Percentiles rank a stretch among this genome's conserved stretches.
Evolutionary conservation across 2,113 vertebrate species (phyloP).

Genomic region (Saiga tatarica): DNA sequence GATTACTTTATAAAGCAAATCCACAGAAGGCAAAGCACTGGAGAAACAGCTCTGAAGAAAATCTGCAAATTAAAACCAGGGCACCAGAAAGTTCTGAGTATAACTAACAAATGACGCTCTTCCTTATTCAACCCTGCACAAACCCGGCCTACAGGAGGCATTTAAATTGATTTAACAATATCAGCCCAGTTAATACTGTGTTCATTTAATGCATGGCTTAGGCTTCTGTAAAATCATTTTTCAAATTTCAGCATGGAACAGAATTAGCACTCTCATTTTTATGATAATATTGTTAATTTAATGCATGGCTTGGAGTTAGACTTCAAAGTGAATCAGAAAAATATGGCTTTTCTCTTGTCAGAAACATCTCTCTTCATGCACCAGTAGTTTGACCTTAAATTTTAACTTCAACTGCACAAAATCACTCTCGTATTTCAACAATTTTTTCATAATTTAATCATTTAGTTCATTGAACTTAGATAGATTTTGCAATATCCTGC

Average conservation of each 20-base stretch:
- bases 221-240: constrained; percentile 71
- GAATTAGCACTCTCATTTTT: constrained; percentile 81
- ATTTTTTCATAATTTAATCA: constrained; percentile 73
- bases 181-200: constrained; percentile 54
- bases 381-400: constrained; percentile 74
- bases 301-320: constrained; percentile 86
- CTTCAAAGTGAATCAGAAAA: constrained; percentile 85
- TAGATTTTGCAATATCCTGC: constrained; percentile 65
- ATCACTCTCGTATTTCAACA: constrained; percentile 60
- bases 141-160: constrained; percentile 26
- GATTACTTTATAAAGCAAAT: constrained; percentile 64
- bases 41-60: constrained; percentile 52
- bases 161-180: constrained; percentile 66
- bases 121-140: constrained; percentile 32
- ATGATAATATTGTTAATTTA: constrained; percentile 87
- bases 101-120: constrained; percentile 42
- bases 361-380: constrained; percentile 70
- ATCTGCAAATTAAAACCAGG: constrained; percentile 70
- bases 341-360: constrained; percentile 70
- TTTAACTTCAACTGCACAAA: constrained; percentile 73
- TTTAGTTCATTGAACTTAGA: constrained; percentile 72
- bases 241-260: constrained; percentile 61
- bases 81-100: constrained; percentile 30
- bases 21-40: neutral
- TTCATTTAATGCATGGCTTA: constrained; percentile 72